Evolutionary conservation across 92 coral and sea anemone genomes (phyloP), one percentile per base, ranked within the genome.

Genomic region (Micromussa lordhowensis): DNA sequence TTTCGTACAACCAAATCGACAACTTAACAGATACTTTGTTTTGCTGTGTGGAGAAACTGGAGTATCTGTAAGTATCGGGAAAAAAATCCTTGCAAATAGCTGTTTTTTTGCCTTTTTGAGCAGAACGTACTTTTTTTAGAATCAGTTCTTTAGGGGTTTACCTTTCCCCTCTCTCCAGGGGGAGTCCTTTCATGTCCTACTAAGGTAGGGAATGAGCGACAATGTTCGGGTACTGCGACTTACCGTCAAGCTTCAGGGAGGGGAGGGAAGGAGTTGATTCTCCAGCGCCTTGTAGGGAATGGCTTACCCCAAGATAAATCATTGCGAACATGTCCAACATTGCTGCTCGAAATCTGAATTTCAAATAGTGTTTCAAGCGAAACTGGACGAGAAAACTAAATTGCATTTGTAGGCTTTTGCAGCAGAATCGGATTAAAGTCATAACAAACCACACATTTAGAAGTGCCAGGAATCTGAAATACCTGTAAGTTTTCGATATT

Each of bases 31-130:
- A 79, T 26, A 66, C 31, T 19, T 19, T 79, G 70, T 79, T 79
- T 79, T 79, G 83, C 24, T 79, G 83, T 63, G 69, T 79, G 53
- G 22, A 18, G 12, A 48, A 36, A 3, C 72, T 81, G 74, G 58
- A 81, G 34, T 66, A 64, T 81, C 36, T 81, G 85, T 81, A 68
- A 66, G 85, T 40, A 64, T n/a, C 22, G 13, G 35, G 2, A 64
- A 66, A 31, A n/a, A 24, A n/a, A 12, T 75, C 5, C 71, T 66
- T 24, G 31, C 17, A 31, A 10, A 22, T 66, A 66, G 51, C 13
- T 1, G 1, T 1, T 63, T 63, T 63, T 63, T 24, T 29, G 8
- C 66, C 19, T 59, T 59, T 24, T 59, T 21, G 66, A 19, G 0
- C 66, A 59, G n/a, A 5, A 36, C 38, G 38, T 59, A 17, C n/a